phyloP scores from a whole-genome alignment of 2,113 vertebrate genomes.

The Heptranchias perlo region DNA sequence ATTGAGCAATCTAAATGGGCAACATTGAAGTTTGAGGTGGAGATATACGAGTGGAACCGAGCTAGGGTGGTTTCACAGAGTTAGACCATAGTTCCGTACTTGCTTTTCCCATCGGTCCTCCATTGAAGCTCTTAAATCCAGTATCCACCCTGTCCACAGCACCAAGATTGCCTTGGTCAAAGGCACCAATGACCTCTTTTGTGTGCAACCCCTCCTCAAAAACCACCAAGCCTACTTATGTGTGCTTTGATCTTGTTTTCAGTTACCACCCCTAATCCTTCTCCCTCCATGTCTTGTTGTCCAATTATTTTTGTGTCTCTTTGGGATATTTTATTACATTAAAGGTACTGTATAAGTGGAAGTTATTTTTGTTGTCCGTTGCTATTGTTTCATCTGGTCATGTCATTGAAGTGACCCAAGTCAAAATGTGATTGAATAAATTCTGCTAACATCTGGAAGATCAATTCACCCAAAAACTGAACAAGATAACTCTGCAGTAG shows the following conservation, averaged over 20 bases:
- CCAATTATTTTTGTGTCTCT: neutral
- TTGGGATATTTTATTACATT: neutral
- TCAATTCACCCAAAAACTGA: neutral
- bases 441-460: neutral
- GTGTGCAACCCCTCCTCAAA: neutral
- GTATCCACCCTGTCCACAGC: neutral
- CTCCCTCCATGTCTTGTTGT: neutral
- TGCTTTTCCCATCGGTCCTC: neutral
- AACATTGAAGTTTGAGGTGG: neutral
- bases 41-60: neutral
- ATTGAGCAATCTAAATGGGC: neutral
- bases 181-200: neutral
- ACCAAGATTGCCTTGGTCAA: neutral
- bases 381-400: neutral
- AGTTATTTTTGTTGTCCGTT: too few species aligned
- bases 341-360: neutral
- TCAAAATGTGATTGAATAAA: too few species aligned
- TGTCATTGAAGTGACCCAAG: neutral
- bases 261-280: too few species aligned
- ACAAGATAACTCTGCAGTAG: neutral
- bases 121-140: neutral
- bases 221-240: neutral
- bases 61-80: neutral
- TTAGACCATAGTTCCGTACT: neutral
- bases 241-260: too few species aligned